These are phyloP conservation scores for Menidia menidia DNA, from an alignment of 2,797 vertebrate species.

Conservation along the genomic window DNA sequence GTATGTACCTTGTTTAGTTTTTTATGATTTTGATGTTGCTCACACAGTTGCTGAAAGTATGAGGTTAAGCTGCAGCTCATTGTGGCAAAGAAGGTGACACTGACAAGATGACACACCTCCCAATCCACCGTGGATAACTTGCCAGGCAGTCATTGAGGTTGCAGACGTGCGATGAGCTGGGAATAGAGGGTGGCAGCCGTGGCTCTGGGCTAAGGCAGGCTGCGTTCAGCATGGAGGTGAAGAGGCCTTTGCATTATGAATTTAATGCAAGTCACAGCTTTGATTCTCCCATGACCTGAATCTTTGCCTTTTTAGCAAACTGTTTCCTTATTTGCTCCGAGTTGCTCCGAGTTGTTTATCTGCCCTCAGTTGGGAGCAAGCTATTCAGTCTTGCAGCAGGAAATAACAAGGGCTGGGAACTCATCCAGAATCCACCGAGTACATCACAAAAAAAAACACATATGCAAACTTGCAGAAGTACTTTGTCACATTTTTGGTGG, in stretches of 20 bases:
- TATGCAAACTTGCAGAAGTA: not conserved
- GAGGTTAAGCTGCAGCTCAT: constrained; percentile 30
- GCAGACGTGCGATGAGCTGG: constrained; percentile 42
- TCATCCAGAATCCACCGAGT: constrained; percentile 9
- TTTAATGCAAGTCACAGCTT: constrained; percentile 17
- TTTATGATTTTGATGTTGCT: not conserved
- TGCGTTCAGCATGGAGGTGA: constrained; percentile 17
- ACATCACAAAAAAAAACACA: not conserved
- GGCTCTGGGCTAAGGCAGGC: constrained; percentile 19
- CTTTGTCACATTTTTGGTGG: constrained; percentile 3
- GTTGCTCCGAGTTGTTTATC: constrained; percentile 38
- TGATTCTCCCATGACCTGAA: constrained; percentile 24
- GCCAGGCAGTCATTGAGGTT: constrained; percentile 49
- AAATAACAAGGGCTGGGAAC: constrained; percentile 39
- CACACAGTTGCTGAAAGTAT: constrained; percentile 17
- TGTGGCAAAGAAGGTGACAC: constrained; percentile 44
- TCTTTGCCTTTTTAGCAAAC: constrained; percentile 44
- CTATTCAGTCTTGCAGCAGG: constrained; percentile 29
- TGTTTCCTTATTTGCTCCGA: constrained; percentile 34
- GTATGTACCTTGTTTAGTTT: no score
- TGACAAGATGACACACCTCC: constrained; percentile 54
- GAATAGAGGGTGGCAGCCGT: constrained; percentile 24
- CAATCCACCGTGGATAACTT: constrained; percentile 49
- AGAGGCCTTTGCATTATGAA: constrained; percentile 32
- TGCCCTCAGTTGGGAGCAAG: constrained; percentile 31